These are phyloP conservation scores for Ips typographus DNA, from an alignment of 1,140 invertebrate genomes.

Conservation along the genomic window DNA sequence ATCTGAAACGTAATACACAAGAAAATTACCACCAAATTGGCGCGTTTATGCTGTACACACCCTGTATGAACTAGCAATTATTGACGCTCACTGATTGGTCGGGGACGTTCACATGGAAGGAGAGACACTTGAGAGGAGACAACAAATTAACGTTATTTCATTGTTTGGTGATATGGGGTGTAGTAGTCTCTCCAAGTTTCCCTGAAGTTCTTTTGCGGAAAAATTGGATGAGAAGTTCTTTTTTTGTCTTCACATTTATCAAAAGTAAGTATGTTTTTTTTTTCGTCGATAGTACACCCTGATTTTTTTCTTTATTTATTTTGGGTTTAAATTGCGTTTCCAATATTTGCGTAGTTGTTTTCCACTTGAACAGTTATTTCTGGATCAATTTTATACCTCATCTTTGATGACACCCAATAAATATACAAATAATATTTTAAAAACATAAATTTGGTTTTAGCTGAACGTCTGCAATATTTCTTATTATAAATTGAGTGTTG, in stretches of 20 bases:
- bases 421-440: too few relatives aligned
- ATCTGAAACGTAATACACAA: background rate
- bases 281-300: too few relatives aligned
- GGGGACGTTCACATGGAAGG: constrained; percentile 16
- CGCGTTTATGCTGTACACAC: constrained; percentile 1
- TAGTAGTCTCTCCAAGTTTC: constrained; percentile 9
- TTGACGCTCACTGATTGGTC: constrained; percentile 26
- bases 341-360: background rate
- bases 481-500: too few relatives aligned
- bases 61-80: constrained; percentile 26
- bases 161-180: constrained; percentile 29
- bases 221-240: constrained; percentile 11
- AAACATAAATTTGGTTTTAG: too few relatives aligned
- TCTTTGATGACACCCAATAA: background rate
- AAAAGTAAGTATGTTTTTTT: too few relatives aligned
- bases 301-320: too few relatives aligned
- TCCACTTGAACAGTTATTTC: background rate
- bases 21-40: background rate
- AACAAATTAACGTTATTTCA: constrained; percentile 22
- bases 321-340: background rate
- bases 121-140: constrained; percentile 23
- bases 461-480: too few relatives aligned
- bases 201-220: constrained; percentile 7
- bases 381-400: background rate
- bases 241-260: too few relatives aligned